Percentiles rank a stretch among this genome's conserved stretches.
phyloP scores from a whole-genome alignment of 2,888 invertebrate species.

The Lithophane socia region DNA sequence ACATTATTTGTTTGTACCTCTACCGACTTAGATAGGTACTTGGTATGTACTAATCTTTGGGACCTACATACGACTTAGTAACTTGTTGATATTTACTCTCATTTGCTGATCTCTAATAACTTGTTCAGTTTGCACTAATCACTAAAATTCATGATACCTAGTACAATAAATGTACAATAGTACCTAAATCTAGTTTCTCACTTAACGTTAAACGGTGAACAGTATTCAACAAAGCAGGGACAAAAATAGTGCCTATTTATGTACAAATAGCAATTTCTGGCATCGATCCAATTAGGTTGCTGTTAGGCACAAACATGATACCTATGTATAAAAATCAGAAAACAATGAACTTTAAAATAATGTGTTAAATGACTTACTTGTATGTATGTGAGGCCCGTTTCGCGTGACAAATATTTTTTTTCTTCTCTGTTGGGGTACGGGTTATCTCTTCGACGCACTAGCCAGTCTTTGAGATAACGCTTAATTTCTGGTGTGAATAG shows the following conservation, averaged over 20 bases:
- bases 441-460: conserved; percentile 93
- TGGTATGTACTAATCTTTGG: background rate
- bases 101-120: conserved; percentile 3
- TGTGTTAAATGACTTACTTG: conserved; percentile 89
- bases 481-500: conserved; percentile 95
- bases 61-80: background rate
- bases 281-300: conserved; percentile 88
- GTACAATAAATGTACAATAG: conserved; percentile 12
- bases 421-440: conserved; percentile 95
- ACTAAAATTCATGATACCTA: background rate
- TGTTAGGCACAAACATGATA: conserved; percentile 82
- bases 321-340: conserved; percentile 69
- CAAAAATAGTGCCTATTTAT: conserved; percentile 90
- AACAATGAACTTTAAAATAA: conserved; percentile 61
- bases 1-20: background rate
- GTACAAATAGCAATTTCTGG: conserved; percentile 89
- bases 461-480: conserved; percentile 94
- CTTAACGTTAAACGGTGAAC: conserved; percentile 69
- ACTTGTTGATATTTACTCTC: background rate
- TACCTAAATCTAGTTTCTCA: conserved; percentile 47
- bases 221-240: conserved; percentile 84
- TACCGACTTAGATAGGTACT: background rate
- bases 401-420: conserved; percentile 93
- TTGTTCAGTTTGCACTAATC: background rate
- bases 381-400: conserved; percentile 94